Evolutionary conservation across 1,140 invertebrate genomes (phyloP), one percentile per base, ranked within the genome.

Genomic region (Cylas formicarius): DNA sequence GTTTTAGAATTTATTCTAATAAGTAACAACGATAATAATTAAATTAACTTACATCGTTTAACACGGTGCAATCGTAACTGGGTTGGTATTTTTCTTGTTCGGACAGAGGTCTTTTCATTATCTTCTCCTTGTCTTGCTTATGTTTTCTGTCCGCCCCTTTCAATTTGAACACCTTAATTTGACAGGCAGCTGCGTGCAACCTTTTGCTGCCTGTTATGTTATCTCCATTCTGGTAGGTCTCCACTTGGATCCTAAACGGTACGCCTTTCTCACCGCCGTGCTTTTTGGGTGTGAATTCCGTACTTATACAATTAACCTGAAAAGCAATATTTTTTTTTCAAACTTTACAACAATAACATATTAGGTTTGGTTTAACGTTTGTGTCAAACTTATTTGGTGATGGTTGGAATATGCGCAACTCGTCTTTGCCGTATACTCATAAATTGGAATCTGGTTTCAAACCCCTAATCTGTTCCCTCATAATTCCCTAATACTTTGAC

Each of bases 191-290:
- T 16, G 86, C 88, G 65, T 97, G 90, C 1, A 96, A 70, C 18
- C 85, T 71, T 42, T 71, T 72, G 34, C 38, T 62, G 51, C 19
- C 61, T 62, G 52, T 65, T 53, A 21, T 58, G 53, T 21, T 67
- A 13, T 53, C 67, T 56, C 58, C 67, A 50, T 77, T 72, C 34
- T 82, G 70, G 66, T 78, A 84, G 0, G 87, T 91, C 70, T 91
- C 88, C 36, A 97, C 86, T 68, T 96, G 90, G 48, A 97, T 84
- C 14, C 93, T 77, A 70, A 97, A 97, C 18, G 93, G 93, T 8
- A 97, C 92, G 4, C 93, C 94, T 66, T 97, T 97, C 67, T 97
- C 93, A 3, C 94, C 93, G 18, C 94, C 94, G 68, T 97, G 94
- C 65, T 97, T 97, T 63, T 96, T 96, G 1, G 91, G 89, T 1